A percentile compares a stretch with the other conserved stretches of the same genome.
Evolutionary conservation across 2,888 invertebrate species (phyloP).

Genomic region (Hydrotaea cyrtoneurina): DNA sequence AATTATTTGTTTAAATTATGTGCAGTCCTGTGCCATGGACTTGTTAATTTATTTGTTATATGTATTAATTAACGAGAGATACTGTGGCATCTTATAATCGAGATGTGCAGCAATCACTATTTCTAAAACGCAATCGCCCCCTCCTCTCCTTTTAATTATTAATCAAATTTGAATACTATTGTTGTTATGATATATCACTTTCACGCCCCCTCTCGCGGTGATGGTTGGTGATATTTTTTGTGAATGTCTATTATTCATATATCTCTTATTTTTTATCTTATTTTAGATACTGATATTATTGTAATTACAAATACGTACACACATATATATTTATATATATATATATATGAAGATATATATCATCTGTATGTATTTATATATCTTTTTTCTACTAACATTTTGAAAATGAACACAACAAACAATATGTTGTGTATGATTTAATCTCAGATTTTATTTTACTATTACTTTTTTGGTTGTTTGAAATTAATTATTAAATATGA

Average conservation of each 20-base stretch:
- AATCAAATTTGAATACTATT: neutral
- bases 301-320: slow-evolving; percentile 29
- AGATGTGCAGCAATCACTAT: slow-evolving; percentile 2
- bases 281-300: slow-evolving; percentile 64
- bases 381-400: slow-evolving; percentile 48
- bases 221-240: slow-evolving; percentile 13
- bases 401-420: neutral
- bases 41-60: slow-evolving; percentile 23
- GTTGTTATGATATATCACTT: neutral
- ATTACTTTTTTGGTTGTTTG: slow-evolving; percentile 49
- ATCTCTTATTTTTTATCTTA: slow-evolving; percentile 2
- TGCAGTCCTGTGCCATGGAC: slow-evolving; percentile 9
- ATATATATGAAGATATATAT: too few species aligned
- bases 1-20: slow-evolving; percentile 23
- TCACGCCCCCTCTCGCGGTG: neutral
- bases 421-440: neutral
- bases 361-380: slow-evolving; percentile 44
- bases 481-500: slow-evolving; percentile 29
- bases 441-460: slow-evolving; percentile 31
- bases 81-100: neutral
- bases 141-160: neutral
- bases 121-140: neutral
- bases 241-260: slow-evolving; percentile 35
- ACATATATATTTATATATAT: too few species aligned
- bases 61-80: slow-evolving; percentile 13